A percentile compares a stretch with the other conserved stretches of the same genome.
phyloP scores from a whole-genome alignment of 92 coral and sea anemone species.

The Epizoanthus rinbou region DNA sequence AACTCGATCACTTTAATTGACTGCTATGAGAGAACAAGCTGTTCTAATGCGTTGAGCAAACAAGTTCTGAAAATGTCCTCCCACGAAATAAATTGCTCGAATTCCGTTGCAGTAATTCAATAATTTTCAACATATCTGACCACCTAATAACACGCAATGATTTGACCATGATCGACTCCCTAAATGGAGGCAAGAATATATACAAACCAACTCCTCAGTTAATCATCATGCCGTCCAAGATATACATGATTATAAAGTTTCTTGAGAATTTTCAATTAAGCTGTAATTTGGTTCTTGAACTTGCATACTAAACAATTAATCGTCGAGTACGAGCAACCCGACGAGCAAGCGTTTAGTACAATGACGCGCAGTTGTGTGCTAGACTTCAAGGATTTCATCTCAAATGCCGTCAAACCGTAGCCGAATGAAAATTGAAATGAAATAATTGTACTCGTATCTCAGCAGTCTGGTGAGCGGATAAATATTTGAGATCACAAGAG shows the following conservation, averaged over 20 bases:
- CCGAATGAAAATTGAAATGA: constrained; percentile 2
- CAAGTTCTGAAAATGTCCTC: background rate
- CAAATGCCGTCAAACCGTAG: background rate
- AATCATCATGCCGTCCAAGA: background rate
- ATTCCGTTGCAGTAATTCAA: constrained; percentile 38
- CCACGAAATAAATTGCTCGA: constrained; percentile 25
- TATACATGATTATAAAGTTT: background rate
- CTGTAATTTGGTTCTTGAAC: background rate
- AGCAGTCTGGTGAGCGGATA: background rate
- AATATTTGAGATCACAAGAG: background rate
- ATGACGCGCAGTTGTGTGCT: background rate
- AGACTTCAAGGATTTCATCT: background rate
- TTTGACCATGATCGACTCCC: background rate
- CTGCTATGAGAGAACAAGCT: background rate
- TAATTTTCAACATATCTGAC: constrained; percentile 31
- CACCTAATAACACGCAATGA: constrained; percentile 11
- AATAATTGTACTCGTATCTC: background rate
- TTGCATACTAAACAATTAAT: background rate
- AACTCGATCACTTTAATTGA: background rate
- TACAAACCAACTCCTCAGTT: background rate
- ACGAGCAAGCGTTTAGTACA: background rate
- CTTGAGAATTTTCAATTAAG: background rate
- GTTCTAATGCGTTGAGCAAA: constrained; percentile 16
- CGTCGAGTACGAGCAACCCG: background rate
- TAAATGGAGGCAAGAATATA: background rate